phyloP scores from a whole-genome alignment of 2,888 invertebrate species.

The Cosmia pyralina region DNA sequence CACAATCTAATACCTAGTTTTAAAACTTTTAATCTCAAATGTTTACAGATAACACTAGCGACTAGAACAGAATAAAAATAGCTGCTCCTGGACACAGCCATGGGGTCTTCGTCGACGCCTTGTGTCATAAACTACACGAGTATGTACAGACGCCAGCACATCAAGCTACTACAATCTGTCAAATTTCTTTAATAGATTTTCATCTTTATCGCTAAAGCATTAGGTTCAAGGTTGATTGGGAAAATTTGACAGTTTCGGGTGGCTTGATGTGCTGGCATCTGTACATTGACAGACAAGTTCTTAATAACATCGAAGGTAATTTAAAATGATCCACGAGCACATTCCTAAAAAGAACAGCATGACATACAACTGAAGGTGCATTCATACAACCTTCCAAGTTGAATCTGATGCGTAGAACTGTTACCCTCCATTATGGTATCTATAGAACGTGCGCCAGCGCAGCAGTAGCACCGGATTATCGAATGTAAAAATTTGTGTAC shows the following conservation, averaged over 20 bases:
- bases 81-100: neutral
- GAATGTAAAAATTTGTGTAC: conserved; percentile 7
- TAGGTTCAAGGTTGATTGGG: too few species aligned
- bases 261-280: too few species aligned
- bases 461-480: conserved; percentile 32
- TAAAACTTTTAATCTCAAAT: conserved; percentile 20
- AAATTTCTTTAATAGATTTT: too few species aligned
- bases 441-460: conserved; percentile 7
- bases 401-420: conserved; percentile 3
- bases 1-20: conserved; percentile 34
- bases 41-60: conserved; percentile 17
- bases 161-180: too few species aligned
- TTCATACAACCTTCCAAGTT: neutral
- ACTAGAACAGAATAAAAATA: neutral
- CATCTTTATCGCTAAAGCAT: too few species aligned
- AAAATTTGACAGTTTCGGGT: too few species aligned
- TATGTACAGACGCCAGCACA: too few species aligned
- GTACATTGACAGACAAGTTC: neutral
- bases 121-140: neutral
- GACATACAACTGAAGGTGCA: neutral
- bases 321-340: neutral
- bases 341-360: neutral
- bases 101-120: neutral
- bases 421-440: neutral
- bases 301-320: neutral